Evolutionary conservation across 1,140 invertebrate species (phyloP), one percentile per base, ranked within the genome.

Genomic region (Pseudomyrmex concolor): DNA sequence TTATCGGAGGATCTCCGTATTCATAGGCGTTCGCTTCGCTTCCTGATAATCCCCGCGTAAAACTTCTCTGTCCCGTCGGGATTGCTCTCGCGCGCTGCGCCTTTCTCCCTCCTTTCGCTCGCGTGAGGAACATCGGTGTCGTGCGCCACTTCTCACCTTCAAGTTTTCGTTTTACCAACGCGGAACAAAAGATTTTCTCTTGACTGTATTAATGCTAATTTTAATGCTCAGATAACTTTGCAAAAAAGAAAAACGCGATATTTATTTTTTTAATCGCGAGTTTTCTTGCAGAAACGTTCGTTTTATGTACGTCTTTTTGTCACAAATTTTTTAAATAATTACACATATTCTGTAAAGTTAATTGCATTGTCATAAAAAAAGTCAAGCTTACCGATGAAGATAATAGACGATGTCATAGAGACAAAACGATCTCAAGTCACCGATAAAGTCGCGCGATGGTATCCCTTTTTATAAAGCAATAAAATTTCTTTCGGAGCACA

Each of bases 11-110:
- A 90, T 90, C 90, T 87, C 90, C 87, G 88, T 89, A 91, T 92
- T 92, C 91, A 90, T 91, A 87, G 90, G 74, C 77, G 85, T 87
- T 84, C 90, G 83, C 85, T 86, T 82, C 86, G 86, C 88, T 89
- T 86, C 86, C 86, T 90, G 89, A 92, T 92, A 91, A 92, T 92
- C 91, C 90, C 87, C 85, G 90, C 87, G 86, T 86, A 89, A 87
- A 89, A 89, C 88, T 90, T 88, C 84, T 73, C 80, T 83, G 83
- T 89, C 73, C 91, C 87, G 84, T 72, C 81, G 88, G 90, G 90
- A 91, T 91, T 91, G 85, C 86, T 84, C 86, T 87, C 73, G 70
- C 87, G 66, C 83, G 77, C 83, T 83, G 86, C 86, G 34, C 34
- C 34, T 34, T 34, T 82, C 73, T 84, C 57, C 85, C 34, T 76